Percentiles rank a stretch among this genome's conserved stretches.
phyloP scores from a whole-genome alignment of 2,797 vertebrate genomes.

The Varecia variegata region DNA sequence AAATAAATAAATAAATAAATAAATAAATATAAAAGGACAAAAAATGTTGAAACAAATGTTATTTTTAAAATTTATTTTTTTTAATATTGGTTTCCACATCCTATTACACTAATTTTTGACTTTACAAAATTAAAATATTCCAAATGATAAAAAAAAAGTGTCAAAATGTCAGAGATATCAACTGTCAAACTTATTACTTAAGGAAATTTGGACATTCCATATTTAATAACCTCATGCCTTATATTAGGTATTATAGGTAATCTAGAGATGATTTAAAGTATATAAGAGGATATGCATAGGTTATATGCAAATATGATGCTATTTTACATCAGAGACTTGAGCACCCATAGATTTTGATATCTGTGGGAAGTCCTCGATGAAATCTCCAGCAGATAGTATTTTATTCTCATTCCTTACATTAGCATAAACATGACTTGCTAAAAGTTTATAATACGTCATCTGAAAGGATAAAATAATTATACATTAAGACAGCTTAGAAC shows the following conservation, averaged over 20 bases:
- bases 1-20: too few relatives aligned
- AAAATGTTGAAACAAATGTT: not conserved
- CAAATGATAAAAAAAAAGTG: not conserved
- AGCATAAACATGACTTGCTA: not conserved
- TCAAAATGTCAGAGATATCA: too few relatives aligned
- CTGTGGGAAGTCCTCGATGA: not conserved
- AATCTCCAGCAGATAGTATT: not conserved
- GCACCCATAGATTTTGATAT: not conserved
- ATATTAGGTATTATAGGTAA: not conserved
- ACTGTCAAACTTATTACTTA: too few relatives aligned
- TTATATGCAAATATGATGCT: not conserved
- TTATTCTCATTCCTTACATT: not conserved
- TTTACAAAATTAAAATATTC: not conserved
- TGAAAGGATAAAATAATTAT: not conserved
- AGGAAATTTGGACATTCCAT: too few relatives aligned
- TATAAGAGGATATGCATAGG: not conserved
- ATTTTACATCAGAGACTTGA: not conserved
- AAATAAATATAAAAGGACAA: too few relatives aligned
- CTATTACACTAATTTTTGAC: not conserved
- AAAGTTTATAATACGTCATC: not conserved
- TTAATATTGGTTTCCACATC: not conserved
- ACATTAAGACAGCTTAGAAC: not conserved
- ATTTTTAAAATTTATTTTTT: not conserved
- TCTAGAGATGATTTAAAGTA: not conserved
- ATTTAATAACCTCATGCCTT: not conserved